These are phyloP conservation scores for Leptopilina syphax DNA, from an alignment of 2,888 invertebrate species.

Conservation along the genomic window DNA sequence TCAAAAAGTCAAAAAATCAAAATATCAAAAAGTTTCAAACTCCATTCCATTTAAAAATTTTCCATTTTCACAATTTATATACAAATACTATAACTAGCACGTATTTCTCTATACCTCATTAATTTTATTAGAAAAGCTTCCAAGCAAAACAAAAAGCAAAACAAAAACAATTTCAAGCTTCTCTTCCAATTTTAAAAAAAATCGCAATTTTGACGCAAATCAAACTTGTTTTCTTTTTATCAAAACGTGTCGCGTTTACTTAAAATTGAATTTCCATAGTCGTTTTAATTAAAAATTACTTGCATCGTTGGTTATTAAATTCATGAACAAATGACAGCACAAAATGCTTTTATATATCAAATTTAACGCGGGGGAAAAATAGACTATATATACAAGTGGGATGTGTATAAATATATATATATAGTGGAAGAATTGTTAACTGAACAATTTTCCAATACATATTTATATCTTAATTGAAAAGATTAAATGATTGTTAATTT, in stretches of 20 bases:
- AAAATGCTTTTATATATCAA: neutral
- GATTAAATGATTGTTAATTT: too few relatives aligned
- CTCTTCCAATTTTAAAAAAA: too few relatives aligned
- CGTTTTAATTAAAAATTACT: neutral
- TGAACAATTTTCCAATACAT: too few relatives aligned
- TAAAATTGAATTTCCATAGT: neutral
- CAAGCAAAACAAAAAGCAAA: neutral
- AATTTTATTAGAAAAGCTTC: neutral
- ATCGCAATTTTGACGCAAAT: neutral
- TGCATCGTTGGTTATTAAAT: constrained; percentile 5
- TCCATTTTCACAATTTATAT: neutral
- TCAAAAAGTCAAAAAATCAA: neutral
- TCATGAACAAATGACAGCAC: neutral
- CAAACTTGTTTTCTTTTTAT: neutral
- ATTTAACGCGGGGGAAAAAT: neutral
- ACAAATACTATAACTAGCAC: too few relatives aligned
- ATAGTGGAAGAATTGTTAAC: too few relatives aligned
- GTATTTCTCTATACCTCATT: too few relatives aligned
- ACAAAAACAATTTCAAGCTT: too few relatives aligned
- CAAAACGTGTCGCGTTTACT: neutral
- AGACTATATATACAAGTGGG: too few relatives aligned
- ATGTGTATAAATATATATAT: neutral
- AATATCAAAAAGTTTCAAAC: neutral
- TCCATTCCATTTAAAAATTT: neutral
- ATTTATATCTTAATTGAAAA: too few relatives aligned